Percentiles rank a stretch among this genome's conserved stretches.
Evolutionary conservation across 2,888 invertebrate genomes (phyloP).

Genomic region (Sinelater perroti): DNA sequence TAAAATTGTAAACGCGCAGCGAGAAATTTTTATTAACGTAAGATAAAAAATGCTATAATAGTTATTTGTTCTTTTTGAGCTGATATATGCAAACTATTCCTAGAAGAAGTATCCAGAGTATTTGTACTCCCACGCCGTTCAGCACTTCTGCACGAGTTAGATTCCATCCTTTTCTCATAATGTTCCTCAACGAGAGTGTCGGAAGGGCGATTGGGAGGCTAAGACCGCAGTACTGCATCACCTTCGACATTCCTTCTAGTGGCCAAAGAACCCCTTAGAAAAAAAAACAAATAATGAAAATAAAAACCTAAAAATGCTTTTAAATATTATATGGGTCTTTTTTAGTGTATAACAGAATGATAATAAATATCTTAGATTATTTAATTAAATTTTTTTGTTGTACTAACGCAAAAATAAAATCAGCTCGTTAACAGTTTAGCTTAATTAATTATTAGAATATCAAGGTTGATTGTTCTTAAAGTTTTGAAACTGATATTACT

Average conservation of each 20-base stretch:
- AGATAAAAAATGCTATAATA: too few relatives aligned
- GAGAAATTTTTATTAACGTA: too few relatives aligned
- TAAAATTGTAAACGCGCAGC: too few relatives aligned
- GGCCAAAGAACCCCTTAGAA: slow-evolving; percentile 72
- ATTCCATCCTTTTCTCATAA: slow-evolving; percentile 79
- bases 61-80: slow-evolving; percentile 52
- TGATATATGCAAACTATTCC: slow-evolving; percentile 50
- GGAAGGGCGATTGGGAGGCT: slow-evolving; percentile 79
- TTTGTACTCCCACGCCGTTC: slow-evolving; percentile 74
- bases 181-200: slow-evolving; percentile 76
- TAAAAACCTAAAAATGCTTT: slow-evolving; percentile 3
- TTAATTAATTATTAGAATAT: too few relatives aligned
- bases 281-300: background rate
- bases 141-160: slow-evolving; percentile 75
- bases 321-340: too few relatives aligned
- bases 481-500: too few relatives aligned
- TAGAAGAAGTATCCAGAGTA: slow-evolving; percentile 65
- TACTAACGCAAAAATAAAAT: too few relatives aligned
- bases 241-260: slow-evolving; percentile 71
- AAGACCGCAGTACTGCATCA: slow-evolving; percentile 61
- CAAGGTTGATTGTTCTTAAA: too few relatives aligned
- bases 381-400: too few relatives aligned
- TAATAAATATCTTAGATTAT: too few relatives aligned
- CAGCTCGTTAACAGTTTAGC: too few relatives aligned
- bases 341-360: too few relatives aligned